Evolutionary conservation across 2,888 invertebrate genomes (phyloP), one percentile per base, ranked within the genome.

Genomic region (Beris chalybata): DNA sequence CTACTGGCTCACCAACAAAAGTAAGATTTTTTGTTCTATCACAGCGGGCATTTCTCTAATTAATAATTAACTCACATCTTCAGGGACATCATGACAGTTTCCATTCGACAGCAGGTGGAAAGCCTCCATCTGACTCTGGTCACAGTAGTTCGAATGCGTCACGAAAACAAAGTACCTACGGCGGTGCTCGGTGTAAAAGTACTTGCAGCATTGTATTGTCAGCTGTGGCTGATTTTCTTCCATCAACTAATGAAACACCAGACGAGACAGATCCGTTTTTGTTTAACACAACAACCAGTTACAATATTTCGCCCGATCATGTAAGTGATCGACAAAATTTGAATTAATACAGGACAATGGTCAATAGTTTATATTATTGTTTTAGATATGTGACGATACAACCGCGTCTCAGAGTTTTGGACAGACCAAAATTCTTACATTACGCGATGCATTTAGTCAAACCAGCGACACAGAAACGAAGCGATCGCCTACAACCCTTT

Each of bases 151-250:
- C 79, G 3, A 77, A 76, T 65, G 72, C 75, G 43, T 77, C 78
- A 29, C 72, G 74, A 29, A 72, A 78, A 68, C 66, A 69, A 64
- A 57, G 56, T 5, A 50, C 67, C 57, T 6, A 61, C 48, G 77
- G 77, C 56, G 79, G 79, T 47, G 77, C 80, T 31, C 74, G 79
- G 63, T 89, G 89, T 74, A 84, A 83, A 70, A 89, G 88, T 77
- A 89, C 89, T 0, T 89, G 88, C 74, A 89, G 85, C 74, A 89
- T 89, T 65, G 84, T 86, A 12, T 81, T 89, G 54, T 85, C 86
- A 6, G 81, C 84, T 3, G 83, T 82, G 69, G 76, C 81, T 47
- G 77, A 80, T 70, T 79, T 81, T 67, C 71, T 78, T 71, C 74
- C 78, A 22, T 47, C 71, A 43, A 57, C 29, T 15, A 44, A 69